Evolutionary conservation across 2,113 vertebrate species (phyloP).

Genomic region (Todiramphus saurophagus): DNA sequence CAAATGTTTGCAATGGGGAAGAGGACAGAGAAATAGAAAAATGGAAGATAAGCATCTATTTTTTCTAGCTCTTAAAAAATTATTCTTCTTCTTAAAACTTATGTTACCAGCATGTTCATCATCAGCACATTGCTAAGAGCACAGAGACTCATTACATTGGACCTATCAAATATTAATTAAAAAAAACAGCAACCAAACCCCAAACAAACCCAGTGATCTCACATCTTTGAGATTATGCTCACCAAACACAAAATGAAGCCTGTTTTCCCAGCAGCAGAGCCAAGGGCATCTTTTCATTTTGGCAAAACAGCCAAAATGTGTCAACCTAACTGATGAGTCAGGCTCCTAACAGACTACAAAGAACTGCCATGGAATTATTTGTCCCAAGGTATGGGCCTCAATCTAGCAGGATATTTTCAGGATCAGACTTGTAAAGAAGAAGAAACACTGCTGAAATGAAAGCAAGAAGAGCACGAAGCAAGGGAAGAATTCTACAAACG

Average conservation of each 20-base stretch:
- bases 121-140: background rate
- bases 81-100: background rate
- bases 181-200: background rate
- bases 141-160: background rate
- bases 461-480: background rate
- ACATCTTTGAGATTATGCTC: background rate
- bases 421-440: background rate
- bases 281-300: background rate
- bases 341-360: background rate
- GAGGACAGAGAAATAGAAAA: background rate
- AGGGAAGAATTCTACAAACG: background rate
- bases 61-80: background rate
- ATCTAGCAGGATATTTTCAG: background rate
- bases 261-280: background rate
- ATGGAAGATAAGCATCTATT: background rate
- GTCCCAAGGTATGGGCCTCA: background rate
- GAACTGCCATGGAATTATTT: background rate
- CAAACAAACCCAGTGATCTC: background rate
- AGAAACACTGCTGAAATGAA: background rate
- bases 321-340: constrained; percentile 20
- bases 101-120: background rate
- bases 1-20: background rate
- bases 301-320: background rate
- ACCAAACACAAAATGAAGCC: background rate
- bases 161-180: background rate